Percentiles rank a stretch among this genome's conserved stretches.
Evolutionary conservation across 2,797 vertebrate genomes (phyloP).

Genomic region (Kryptolebias ocellatus): DNA sequence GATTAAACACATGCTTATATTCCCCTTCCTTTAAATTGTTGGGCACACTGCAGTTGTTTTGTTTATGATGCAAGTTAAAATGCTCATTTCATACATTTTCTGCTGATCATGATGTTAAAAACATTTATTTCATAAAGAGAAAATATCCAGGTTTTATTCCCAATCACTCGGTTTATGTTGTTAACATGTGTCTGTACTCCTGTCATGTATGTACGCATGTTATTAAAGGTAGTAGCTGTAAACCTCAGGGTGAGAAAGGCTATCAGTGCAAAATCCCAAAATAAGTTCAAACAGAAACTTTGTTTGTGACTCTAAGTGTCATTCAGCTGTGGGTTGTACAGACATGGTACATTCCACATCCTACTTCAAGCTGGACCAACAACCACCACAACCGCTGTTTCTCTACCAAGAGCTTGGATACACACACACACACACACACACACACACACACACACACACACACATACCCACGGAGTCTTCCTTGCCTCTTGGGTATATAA

Average conservation of each 20-base stretch:
- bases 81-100: no score
- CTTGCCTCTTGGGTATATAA: slow-evolving; percentile 61
- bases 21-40: no score
- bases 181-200: no score
- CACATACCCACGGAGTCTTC: slow-evolving; percentile 32
- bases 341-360: slow-evolving; percentile 73
- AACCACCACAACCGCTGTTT: slow-evolving; percentile 27
- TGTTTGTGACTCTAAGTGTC: slow-evolving; percentile 12
- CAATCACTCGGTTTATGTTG: background rate
- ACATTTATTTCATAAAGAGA: background rate
- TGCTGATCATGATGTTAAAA: background rate
- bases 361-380: slow-evolving; percentile 57
- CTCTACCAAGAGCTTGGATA: no score
- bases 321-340: slow-evolving; percentile 46
- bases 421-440: slow-evolving; percentile 17
- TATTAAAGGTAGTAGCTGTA: no score
- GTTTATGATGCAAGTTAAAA: background rate
- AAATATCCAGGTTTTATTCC: background rate
- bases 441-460: slow-evolving; percentile 30
- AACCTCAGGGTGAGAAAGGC: background rate
- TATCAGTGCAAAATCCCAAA: background rate
- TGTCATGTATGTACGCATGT: no score
- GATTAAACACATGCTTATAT: no score
- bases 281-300: slow-evolving; percentile 12
- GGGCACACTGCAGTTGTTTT: background rate